These are phyloP conservation scores for Diadromus collaris DNA, from an alignment of 2,888 invertebrate genomes.

Conservation along the genomic window DNA sequence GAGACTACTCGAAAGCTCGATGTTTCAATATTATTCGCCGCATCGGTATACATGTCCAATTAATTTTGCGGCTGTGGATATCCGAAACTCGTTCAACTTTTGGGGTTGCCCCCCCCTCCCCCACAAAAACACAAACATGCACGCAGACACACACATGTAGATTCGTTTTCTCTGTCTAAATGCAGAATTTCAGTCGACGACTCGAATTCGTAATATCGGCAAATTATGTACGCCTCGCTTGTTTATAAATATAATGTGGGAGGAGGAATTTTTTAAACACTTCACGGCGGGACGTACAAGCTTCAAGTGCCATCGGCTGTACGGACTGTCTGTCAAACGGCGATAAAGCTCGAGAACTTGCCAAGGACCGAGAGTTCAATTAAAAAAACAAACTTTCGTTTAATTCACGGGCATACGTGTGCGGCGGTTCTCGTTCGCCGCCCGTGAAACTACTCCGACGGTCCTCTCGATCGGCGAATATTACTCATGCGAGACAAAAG, in stretches of 20 bases:
- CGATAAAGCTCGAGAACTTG: conserved; percentile 51
- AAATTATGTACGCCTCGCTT: background rate
- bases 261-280: conserved; percentile 13
- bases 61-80: conserved; percentile 31
- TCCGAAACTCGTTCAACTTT: conserved; percentile 20
- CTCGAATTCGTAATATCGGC: conserved; percentile 13
- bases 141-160: background rate
- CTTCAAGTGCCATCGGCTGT: conserved; percentile 42
- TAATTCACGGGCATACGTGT: conserved; percentile 36
- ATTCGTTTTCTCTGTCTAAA: background rate
- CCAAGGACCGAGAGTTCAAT: conserved; percentile 54
- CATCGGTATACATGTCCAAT: conserved; percentile 24
- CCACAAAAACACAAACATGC: no score
- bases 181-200: conserved; percentile 34
- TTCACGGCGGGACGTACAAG: conserved; percentile 11
- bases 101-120: background rate
- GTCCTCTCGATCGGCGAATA: conserved; percentile 54
- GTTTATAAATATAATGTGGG: background rate
- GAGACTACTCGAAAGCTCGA: conserved; percentile 25
- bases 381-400: conserved; percentile 49
- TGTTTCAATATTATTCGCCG: conserved; percentile 36
- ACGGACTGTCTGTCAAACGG: conserved; percentile 51
- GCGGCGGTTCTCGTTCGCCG: background rate
- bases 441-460: conserved; percentile 1
- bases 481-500: conserved; percentile 53